phyloP scores from a whole-genome alignment of 2,113 vertebrate genomes.

The Prinia subflava region DNA sequence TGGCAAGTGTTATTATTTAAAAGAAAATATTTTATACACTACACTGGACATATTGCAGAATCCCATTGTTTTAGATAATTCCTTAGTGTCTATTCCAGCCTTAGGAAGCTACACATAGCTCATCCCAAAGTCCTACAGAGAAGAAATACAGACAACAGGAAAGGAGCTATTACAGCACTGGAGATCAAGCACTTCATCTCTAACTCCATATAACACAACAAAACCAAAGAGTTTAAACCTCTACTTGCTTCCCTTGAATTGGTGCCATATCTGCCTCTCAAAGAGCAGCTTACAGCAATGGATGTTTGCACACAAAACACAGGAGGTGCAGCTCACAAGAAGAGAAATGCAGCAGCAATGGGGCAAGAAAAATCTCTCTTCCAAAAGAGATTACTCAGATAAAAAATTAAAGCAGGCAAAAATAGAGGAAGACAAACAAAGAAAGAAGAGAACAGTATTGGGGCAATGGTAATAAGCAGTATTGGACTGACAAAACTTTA shows the following conservation, averaged over 20 bases:
- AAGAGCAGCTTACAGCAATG: neutral
- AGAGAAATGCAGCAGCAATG: neutral
- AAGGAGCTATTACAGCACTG: neutral
- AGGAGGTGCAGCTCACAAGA: neutral
- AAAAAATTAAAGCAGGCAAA: neutral
- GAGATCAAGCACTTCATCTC: neutral
- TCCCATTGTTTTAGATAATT: neutral
- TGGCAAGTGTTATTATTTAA: neutral
- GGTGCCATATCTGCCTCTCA: neutral
- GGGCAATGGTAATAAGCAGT: neutral
- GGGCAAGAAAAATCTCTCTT: neutral
- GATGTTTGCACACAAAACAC: neutral
- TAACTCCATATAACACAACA: fast-evolving
- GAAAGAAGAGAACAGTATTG: neutral
- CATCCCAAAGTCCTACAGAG: neutral
- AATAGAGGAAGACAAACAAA: neutral
- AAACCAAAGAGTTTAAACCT: neutral
- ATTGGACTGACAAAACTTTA: neutral
- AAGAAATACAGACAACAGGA: neutral
- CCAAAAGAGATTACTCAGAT: neutral
- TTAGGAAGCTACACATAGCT: neutral
- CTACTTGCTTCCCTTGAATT: neutral
- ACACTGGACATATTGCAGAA: neutral
- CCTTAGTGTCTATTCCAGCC: neutral
- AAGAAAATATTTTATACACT: neutral